Evolutionary conservation across 92 coral and sea anemone genomes (phyloP), one percentile per base, ranked within the genome.

Genomic region (Scolanthus callimorphus): DNA sequence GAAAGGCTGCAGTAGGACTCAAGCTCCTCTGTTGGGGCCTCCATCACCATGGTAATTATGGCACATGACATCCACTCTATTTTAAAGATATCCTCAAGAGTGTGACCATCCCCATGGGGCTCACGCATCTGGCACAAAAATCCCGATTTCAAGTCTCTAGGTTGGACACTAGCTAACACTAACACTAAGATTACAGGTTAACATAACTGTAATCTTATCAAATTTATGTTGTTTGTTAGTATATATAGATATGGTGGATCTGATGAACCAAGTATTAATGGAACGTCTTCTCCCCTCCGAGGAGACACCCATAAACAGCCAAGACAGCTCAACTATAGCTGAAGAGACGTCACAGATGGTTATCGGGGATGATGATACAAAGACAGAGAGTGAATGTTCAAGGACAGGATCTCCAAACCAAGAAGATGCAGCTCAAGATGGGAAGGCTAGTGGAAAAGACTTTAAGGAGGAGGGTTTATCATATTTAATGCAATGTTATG

Each of bases 341-440:
- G 82, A 83, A 55, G 85, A 77, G 60, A 78, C 90, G 11, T 77
- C 85, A 1, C 85, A 83, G 27, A 78, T 72, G 82, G 91, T 59
- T 20, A 80, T 80, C 27, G 85, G 67, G 27, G 84, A 82, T 69
- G 67, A n/a, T 26, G 17, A 20, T 9, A 46, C 17, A 19, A 21
- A 20, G 23, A 9, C 12, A 19, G 17, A 46, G 22, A 9, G 6
- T 10, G 52, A 21, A 21, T 4, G 17, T 46, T 34, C 41, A 34
- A 34, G 8, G 6, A 21, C 23, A 4, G 12, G 12, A 4, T 46
- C 52, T 46, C 52, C 4, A 4, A 20, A 9, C 17, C 8, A 46
- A 4, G 52, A 4, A 10, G 17, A 6, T 9, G 12, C 52, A 9
- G 17, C 17, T 19, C 4, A 46, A 20, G 52, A 46, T 9, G 12